Percentiles rank a stretch among this genome's conserved stretches.
Evolutionary conservation across 2,113 vertebrate genomes (phyloP).

Genomic region (Pelecanus crispus): DNA sequence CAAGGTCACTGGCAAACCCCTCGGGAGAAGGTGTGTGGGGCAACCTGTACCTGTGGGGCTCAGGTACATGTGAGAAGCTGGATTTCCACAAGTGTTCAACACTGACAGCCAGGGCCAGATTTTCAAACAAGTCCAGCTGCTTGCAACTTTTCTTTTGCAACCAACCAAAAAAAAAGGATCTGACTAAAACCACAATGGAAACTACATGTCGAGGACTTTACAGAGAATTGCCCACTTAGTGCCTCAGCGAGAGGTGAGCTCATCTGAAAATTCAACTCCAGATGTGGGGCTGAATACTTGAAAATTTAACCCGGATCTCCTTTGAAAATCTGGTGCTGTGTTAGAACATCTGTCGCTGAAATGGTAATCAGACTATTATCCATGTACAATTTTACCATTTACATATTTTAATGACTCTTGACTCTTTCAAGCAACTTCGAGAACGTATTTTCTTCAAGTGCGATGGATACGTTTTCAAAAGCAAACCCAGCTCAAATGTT

Average conservation of each 20-base stretch:
- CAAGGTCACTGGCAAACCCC: background rate
- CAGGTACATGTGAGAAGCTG: background rate
- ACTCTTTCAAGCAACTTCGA: conserved; percentile 44
- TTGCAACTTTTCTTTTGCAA: background rate
- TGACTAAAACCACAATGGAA: background rate
- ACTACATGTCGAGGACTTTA: background rate
- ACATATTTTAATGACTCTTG: conserved; percentile 63
- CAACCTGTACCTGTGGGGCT: background rate
- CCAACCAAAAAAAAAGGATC: background rate
- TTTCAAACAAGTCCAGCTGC: background rate
- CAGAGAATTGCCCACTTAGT: conserved; percentile 39
- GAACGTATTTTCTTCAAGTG: background rate
- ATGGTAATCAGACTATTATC: conserved; percentile 63
- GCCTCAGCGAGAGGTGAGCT: conserved; percentile 37
- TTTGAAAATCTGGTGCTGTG: conserved; percentile 62
- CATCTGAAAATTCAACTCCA: conserved; percentile 60
- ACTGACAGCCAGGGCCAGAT: background rate
- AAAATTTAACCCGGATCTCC: conserved; percentile 66
- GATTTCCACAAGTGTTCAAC: background rate
- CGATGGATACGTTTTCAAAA: background rate
- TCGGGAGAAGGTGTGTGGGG: accelerated
- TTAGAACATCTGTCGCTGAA: conserved; percentile 64
- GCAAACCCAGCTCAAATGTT: background rate
- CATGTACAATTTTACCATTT: conserved; percentile 53
- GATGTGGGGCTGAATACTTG: conserved; percentile 62